A percentile compares a stretch with the other conserved stretches of the same genome.
Conservation (phyloP, 1,140 invertebrate genomes). For the Hylaeus anthracinus region DNA sequence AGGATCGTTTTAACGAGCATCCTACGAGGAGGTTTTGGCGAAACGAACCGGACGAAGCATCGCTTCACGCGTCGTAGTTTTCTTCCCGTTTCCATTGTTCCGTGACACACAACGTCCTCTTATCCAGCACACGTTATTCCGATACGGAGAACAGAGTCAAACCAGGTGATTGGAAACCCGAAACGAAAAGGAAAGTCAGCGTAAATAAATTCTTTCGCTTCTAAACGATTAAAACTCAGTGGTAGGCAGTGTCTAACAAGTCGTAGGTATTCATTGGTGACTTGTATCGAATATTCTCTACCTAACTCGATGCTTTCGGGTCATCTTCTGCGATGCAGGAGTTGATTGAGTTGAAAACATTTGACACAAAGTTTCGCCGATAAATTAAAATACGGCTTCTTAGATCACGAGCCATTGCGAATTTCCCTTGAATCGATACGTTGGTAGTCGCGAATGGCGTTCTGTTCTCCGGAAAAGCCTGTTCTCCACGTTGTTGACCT, state of each 20-base stretch:
- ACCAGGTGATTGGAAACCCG: too few relatives aligned
- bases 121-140: slow-evolving; percentile 14
- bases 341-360: background rate
- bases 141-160: slow-evolving; percentile 40
- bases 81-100: background rate
- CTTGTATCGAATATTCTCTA: too few relatives aligned
- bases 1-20: background rate
- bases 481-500: slow-evolving; percentile 71
- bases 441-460: background rate
- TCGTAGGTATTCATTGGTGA: too few relatives aligned
- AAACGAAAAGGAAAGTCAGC: background rate
- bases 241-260: too few relatives aligned
- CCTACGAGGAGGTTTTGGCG: background rate
- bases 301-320: too few relatives aligned
- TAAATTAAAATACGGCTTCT: too few relatives aligned
- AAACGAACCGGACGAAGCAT: background rate
- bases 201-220: too few relatives aligned
- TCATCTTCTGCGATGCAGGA: too few relatives aligned
- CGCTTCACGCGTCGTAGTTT: background rate
- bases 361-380: background rate
- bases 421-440: too few relatives aligned
- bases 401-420: too few relatives aligned
- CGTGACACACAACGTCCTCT: slow-evolving; percentile 18
- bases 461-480: slow-evolving; percentile 51
- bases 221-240: too few relatives aligned